Base-by-base conservation (phyloP, 2,888 invertebrate species). In the Galeruca laticollis region DNA sequence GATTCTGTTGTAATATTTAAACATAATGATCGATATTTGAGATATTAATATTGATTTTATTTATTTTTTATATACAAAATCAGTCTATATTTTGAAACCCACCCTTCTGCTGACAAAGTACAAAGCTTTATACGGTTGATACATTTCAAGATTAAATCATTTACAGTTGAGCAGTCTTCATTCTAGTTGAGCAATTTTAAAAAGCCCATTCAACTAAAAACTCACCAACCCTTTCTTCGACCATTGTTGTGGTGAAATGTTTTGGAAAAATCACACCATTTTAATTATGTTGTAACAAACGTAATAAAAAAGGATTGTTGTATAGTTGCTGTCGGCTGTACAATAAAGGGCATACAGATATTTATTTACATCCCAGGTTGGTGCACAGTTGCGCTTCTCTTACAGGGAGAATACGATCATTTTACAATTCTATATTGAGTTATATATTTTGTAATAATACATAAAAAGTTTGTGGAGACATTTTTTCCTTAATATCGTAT, bases 231-330 rank as follows among this genome's bases (percentile, higher is more conserved):
- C 84, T 84, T 85, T 84, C 73, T 60, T 11, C 59, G 47, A 49
- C 70, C 70, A 81, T 85, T 85, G 82, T 84, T 68, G 65, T 51
- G 69, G 80, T 76, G 81, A 80, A 84, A 85, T 85, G 84, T 84
- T 79, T 82, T 76, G 84, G 83, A 85, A 84, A 84, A 83, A 84
- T 84, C 85, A 84, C 84, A 81, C 82, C 81, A 79, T 81, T 79
- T 83, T 84, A 83, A 84, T 84, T 84, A 84, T 81, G 81, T 83
- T 82, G 82, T 82, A 80, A 82, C 82, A 77, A 77, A 77, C 72
- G 74, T 69, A 76, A 76, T 78, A 77, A 66, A 69, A n/a, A 61
- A 69, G 69, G 49, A 66, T 69, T 70, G 54, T 63, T 63, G 70
- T 70, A 68, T 65, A 68, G 68, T 68, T 69, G 62, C 66, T 67